phyloP scores from a whole-genome alignment of 2,797 vertebrate genomes.

The Rhabdophis nuchalis region DNA sequence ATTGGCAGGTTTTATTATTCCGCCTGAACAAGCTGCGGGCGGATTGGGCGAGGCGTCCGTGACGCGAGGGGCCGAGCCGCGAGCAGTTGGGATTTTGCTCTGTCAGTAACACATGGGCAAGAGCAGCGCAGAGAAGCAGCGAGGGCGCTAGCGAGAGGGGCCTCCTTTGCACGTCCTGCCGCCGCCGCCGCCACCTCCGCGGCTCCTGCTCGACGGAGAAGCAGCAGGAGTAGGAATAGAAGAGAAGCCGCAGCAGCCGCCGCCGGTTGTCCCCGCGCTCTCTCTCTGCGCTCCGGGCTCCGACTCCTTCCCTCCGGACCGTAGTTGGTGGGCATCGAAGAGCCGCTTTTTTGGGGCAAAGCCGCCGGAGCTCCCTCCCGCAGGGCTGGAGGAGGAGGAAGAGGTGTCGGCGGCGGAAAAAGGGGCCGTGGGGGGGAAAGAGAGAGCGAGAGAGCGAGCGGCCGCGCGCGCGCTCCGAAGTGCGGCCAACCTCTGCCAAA shows the following conservation, averaged over 20 bases:
- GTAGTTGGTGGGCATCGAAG: constrained; percentile 17
- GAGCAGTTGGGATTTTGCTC: constrained; percentile 83
- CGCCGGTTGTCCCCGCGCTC: background rate
- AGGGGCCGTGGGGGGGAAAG: constrained; percentile 45
- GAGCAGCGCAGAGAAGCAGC: constrained; percentile 68
- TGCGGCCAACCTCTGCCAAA: constrained; percentile 71
- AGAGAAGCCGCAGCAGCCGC: background rate
- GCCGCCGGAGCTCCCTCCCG: constrained; percentile 55
- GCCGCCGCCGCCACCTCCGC: constrained; percentile 9
- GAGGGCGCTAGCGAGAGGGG: constrained; percentile 49
- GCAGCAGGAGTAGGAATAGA: background rate
- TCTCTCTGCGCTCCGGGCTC: background rate
- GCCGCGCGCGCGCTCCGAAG: constrained; percentile 56
- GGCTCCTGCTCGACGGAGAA: background rate
- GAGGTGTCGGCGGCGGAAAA: background rate
- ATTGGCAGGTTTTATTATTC: constrained; percentile 89
- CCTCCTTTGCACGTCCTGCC: constrained; percentile 50
- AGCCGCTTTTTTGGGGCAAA: constrained; percentile 29
- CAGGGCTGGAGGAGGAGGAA: constrained; percentile 37
- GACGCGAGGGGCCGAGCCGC: constrained; percentile 79
- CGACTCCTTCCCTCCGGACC: background rate
- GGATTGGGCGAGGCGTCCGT: constrained; percentile 78
- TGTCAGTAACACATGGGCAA: constrained; percentile 94
- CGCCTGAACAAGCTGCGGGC: constrained; percentile 76
- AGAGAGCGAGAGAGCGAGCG: background rate